Evolutionary conservation across 2,113 vertebrate species (phyloP), one percentile per base, ranked within the genome.

Genomic region (Festucalex cinctus): DNA sequence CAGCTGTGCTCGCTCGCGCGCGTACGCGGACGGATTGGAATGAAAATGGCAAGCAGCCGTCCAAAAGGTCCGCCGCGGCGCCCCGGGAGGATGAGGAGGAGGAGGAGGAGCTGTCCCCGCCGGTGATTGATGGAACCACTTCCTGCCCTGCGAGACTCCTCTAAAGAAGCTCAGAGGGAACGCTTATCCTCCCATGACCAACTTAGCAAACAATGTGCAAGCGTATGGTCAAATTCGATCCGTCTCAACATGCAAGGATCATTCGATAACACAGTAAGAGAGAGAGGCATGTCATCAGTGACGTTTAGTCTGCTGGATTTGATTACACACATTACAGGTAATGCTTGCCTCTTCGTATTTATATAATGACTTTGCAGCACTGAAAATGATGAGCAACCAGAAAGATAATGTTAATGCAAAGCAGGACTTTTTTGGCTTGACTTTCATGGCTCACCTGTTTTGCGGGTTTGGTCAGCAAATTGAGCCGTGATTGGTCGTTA

Each of bases 21-120:
- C 73, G 76, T 61, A 66, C 74, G 64, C 37, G 22, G 64, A 73
- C 48, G 58, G 79, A 86, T 72, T 69, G 78, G 78, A 87, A 82
- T 83, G 85, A 83, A 86, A 88, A 84, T 80, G 66, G 76, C 77
- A 78, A 73, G 73, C 77, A 65, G 75, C 57, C 17, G 63, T 20
- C 63, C 37, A 66, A 32, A 14, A 17, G 54, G 26, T 32, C 26
- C 14, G 16, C 26, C 14, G 16, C 26, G 48, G 48, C 48, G 48
- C 48, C 48, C 48, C 1, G 48, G 48, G 48, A 51, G 48, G 48
- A 51, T 9, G 9, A n/a, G 20, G 20, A 69, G 48, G 48, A 51
- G 48, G 48, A 51, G n/a, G 9, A n/a, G 20, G 20, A 69, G 63
- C 71, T 72, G 78, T 74, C 71, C 59, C 69, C 20, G 1, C 44